Evolutionary conservation across 2,888 invertebrate genomes (phyloP), one percentile per base, ranked within the genome.

Genomic region (Rhamphomyia laevipes): DNA sequence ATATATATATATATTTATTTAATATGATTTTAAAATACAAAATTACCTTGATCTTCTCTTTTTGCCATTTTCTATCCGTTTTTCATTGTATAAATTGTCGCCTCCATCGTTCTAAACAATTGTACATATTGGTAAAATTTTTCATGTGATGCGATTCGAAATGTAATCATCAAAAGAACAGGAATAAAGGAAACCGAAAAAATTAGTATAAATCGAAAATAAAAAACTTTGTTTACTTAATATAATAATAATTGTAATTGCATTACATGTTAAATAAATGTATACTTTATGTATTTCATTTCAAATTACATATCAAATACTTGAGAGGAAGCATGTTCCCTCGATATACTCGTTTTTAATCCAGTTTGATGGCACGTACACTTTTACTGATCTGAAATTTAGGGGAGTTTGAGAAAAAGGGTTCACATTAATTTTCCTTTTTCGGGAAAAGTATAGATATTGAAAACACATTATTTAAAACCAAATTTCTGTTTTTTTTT

Each of bases 341-440:
- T 42, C 42, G 42, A 42, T 42, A 23, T 21, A 35, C 35, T n/a
- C 23, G 23, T 13, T 35, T 35, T 35, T 35, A 9, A 21, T 27
- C 42, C 23, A 42, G 42, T 42, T 9, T 42, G 42, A 21, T 42
- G 42, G 27, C 42, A 42, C 27, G 42, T 21, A 42, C 42, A 42
- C 13, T 35, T 23, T 21, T 21, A 23, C 27, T 21, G 27, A 42
- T 68, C 68, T 68, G 68, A 68, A 68, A 68, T 66, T 68, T 68
- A 68, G 67, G 67, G 65, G 66, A 66, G 68, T 63, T 67, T 66
- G 64, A 57, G 56, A 56, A 57, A 55, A 35, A 35, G 35, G 13
- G n/a, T 35, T 13, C 13, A 35, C 35, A 35, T n/a, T 35, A n/a
- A 35, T 35, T 35, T 35, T 35, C 35, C 35, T 35, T 35, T 35